Percentiles rank a stretch among this genome's conserved stretches.
These are phyloP conservation scores for Acanthurus lineatus DNA, from an alignment of 2,797 vertebrate genomes.

Conservation along the genomic window DNA sequence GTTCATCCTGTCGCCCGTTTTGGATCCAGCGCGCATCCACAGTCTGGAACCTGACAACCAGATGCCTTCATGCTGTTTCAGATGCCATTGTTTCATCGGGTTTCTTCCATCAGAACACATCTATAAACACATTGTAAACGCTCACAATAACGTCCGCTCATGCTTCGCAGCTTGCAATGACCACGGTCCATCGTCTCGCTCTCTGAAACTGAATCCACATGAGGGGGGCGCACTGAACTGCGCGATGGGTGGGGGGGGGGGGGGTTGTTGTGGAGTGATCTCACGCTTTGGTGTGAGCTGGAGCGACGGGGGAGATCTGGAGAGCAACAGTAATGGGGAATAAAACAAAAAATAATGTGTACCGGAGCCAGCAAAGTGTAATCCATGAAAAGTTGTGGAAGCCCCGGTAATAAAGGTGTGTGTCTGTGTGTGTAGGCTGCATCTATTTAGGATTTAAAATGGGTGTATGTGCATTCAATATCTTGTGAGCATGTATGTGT, in stretches of 20 bases:
- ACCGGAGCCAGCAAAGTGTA: conserved; percentile 7
- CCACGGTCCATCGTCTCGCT: conserved; percentile 61
- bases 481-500: not conserved
- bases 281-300: conserved; percentile 59
- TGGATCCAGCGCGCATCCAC: conserved; percentile 58
- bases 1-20: conserved; percentile 60
- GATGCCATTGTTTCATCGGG: conserved; percentile 27
- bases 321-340: conserved; percentile 22
- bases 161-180: conserved; percentile 25
- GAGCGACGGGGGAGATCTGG: conserved; percentile 27
- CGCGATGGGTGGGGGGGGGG: conserved; percentile 14
- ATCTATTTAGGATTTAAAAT: no score
- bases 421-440: not conserved
- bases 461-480: no score
- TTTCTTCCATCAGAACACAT: conserved; percentile 17
- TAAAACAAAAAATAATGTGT: no score
- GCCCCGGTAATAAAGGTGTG: conserved; percentile 10
- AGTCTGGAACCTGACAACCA: conserved; percentile 33
- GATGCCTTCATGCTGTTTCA: conserved; percentile 31
- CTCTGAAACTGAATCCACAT: conserved; percentile 67
- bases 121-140: not conserved
- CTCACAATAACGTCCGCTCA: conserved; percentile 11
- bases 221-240: conserved; percentile 46
- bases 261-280: conserved; percentile 24
- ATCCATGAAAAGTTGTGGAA: conserved; percentile 24